phyloP scores from a whole-genome alignment of 1,140 invertebrate species.

The Atta colombica region DNA sequence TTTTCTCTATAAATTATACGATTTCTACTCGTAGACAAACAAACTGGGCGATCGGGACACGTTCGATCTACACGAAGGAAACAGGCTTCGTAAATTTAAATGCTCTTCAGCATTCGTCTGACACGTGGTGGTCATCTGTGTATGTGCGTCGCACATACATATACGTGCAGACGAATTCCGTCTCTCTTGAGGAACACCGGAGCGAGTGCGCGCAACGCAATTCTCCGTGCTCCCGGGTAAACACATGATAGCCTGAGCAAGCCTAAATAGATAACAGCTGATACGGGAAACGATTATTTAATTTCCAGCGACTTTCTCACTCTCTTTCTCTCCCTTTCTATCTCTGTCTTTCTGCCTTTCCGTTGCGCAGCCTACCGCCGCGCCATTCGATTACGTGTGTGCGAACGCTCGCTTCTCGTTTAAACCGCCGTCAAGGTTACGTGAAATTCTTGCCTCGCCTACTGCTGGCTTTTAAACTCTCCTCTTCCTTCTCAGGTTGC shows the following conservation, averaged over 20 bases:
- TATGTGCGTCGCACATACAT: not conserved
- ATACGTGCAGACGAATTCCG: conserved; percentile 24
- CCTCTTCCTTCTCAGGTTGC: conserved; percentile 13
- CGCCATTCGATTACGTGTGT: conserved; percentile 23
- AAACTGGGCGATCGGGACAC: not conserved
- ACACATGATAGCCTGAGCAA: conserved; percentile 79
- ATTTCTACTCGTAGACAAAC: conserved; percentile 27
- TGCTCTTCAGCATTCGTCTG: conserved; percentile 20
- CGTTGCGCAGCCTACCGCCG: not conserved
- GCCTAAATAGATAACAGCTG: conserved; percentile 80
- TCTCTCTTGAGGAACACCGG: conserved; percentile 57
- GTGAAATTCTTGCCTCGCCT: conserved; percentile 48
- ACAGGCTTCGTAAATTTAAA: conserved; percentile 55
- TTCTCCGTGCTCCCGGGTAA: conserved; percentile 69
- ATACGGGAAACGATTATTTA: conserved; percentile 77
- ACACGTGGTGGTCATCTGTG: conserved; percentile 32
- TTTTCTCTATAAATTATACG: conserved; percentile 38
- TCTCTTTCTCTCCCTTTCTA: conserved; percentile 5
- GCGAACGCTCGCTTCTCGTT: conserved; percentile 26
- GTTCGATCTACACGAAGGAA: conserved; percentile 29
- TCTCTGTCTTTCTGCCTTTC: conserved; percentile 31
- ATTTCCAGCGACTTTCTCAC: conserved; percentile 69
- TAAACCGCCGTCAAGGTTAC: conserved; percentile 62
- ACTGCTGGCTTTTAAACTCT: conserved; percentile 46
- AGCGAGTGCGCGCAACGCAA: conserved; percentile 36